phyloP scores from a whole-genome alignment of 2,888 invertebrate species.

The Frankliniella intonsa region DNA sequence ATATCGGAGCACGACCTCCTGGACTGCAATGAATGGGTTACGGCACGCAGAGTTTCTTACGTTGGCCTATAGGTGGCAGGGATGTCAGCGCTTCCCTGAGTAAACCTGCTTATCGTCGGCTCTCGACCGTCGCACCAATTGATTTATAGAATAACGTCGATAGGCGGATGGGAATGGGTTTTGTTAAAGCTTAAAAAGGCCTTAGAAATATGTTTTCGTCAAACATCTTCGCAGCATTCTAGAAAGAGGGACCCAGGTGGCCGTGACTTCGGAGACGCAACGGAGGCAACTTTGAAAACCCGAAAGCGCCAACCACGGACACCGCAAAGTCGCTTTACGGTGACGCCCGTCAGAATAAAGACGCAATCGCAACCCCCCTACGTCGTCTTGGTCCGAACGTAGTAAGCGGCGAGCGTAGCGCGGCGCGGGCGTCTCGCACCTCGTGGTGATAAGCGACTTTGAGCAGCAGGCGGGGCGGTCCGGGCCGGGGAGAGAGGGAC shows the following conservation, averaged over 20 bases:
- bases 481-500: not conserved
- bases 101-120: not conserved
- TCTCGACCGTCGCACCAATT: not conserved
- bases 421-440: not conserved
- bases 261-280: not conserved
- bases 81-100: not conserved
- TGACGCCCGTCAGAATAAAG: no score
- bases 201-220: not conserved
- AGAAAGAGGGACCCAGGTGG: not conserved
- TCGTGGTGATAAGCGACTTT: not conserved
- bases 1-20: constrained; percentile 32
- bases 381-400: not conserved
- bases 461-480: not conserved
- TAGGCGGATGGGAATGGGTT: not conserved
- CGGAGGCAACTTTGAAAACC: not conserved
- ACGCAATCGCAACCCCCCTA: no score
- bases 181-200: not conserved
- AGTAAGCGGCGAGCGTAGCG: no score
- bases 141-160: not conserved
- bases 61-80: constrained; percentile 9
- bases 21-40: constrained; percentile 32
- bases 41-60: not conserved
- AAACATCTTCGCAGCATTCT: no score
- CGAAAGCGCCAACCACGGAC: not conserved
- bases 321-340: no score